Evolutionary conservation across 1,140 invertebrate genomes (phyloP), one percentile per base, ranked within the genome.

Genomic region (Globodera rostochiensis): DNA sequence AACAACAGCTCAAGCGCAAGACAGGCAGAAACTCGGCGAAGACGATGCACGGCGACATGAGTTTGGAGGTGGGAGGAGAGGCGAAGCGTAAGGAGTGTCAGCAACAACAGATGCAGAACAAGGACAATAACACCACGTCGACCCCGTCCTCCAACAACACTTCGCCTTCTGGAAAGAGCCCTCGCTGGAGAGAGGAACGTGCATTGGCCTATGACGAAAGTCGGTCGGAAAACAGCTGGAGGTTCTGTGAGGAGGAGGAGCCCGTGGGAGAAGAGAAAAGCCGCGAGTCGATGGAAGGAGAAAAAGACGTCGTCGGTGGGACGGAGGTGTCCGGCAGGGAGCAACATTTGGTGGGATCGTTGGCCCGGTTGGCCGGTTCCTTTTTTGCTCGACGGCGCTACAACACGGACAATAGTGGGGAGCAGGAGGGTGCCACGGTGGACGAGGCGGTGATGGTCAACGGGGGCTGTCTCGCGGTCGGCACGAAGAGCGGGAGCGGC

Each of bases 131-230:
- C 25, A 6, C 1, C 69, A 36, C 69, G 6, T 36, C 69, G 25
- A 25, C 69, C 1, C 8, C 25, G 25, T 36, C 69, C 6, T 8
- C 67, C 67, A 8, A 45, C 9, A 8, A 25, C 25, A 19, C 6
- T 11, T 15, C 57, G 15, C 11, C 57, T 60, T 60, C 25, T 9
- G 69, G 69, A 21, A 69, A 69, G n/a, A 69, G 67, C 36, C 67
- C 67, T n/a, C 69, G 77, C 9, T 79, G 77, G 77, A 11, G 67
- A 21, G 77, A 79, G 71, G 77, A 79, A 47, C 66, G 36, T 25
- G 79, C 69, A 45, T 66, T 82, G n/a, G 66, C 70, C 15, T 9
- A 82, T 47, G 80, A 82, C 36, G 82, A 82, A 73, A 83, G 69
- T 21, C 49, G n/a, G 21, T 49, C 46, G 11, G 73, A 78, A 6